These are phyloP conservation scores for Sipha maydis DNA, from an alignment of 2,888 invertebrate species.

Conservation along the genomic window DNA sequence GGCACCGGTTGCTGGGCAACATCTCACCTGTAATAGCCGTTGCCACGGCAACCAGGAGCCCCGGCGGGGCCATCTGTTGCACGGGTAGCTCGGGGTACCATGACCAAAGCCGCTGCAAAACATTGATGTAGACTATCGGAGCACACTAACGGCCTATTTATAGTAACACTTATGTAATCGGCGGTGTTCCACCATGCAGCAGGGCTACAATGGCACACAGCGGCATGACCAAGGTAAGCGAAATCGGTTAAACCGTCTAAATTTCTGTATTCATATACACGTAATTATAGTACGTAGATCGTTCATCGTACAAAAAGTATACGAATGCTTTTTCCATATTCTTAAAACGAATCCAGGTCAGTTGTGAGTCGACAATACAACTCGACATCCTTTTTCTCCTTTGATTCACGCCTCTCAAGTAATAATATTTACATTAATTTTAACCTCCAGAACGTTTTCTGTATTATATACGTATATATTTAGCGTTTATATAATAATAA, in stretches of 20 bases:
- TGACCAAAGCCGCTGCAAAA: slow-evolving; percentile 62
- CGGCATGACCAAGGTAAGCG: slow-evolving; percentile 52
- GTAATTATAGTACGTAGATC: too few relatives aligned
- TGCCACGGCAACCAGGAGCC: slow-evolving; percentile 60
- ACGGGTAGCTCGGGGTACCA: slow-evolving; percentile 53
- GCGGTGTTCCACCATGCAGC: slow-evolving; percentile 48
- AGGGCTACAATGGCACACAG: slow-evolving; percentile 38
- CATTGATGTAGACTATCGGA: slow-evolving; percentile 54
- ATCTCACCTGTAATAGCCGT: slow-evolving; percentile 62
- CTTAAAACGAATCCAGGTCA: neutral
- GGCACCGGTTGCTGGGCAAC: slow-evolving; percentile 61
- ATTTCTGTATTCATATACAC: neutral
- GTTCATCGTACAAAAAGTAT: too few relatives aligned
- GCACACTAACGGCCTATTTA: slow-evolving; percentile 59
- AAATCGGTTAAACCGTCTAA: neutral
- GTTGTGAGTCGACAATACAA: neutral
- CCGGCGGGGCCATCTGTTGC: slow-evolving; percentile 62
- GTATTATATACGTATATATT: too few relatives aligned
- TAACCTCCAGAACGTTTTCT: too few relatives aligned
- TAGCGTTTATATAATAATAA: too few relatives aligned
- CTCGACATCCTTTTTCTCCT: neutral
- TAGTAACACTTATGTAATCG: slow-evolving; percentile 60
- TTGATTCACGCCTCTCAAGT: too few relatives aligned
- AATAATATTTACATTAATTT: too few relatives aligned
- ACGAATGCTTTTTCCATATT: neutral